A percentile compares a stretch with the other conserved stretches of the same genome.
These are phyloP conservation scores for Papilio gigon DNA, from an alignment of 2,888 invertebrate species.

Conservation along the genomic window DNA sequence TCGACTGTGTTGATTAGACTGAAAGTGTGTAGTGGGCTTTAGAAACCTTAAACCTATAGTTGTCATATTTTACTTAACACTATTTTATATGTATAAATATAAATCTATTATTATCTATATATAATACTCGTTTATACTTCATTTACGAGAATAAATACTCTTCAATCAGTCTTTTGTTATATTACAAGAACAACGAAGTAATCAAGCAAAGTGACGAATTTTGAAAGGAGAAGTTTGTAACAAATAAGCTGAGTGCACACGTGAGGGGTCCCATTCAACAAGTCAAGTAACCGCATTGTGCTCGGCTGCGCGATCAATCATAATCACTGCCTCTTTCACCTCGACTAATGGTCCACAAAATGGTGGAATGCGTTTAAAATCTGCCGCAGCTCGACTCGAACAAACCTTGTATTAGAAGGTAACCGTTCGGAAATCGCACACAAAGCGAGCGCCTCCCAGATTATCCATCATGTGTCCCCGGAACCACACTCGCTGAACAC, in stretches of 20 bases:
- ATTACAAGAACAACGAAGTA: conserved; percentile 43
- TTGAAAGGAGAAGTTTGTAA: conserved; percentile 53
- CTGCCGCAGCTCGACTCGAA: conserved; percentile 66
- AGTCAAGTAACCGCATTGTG: conserved; percentile 73
- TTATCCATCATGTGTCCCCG: conserved; percentile 77
- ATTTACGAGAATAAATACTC: conserved; percentile 2
- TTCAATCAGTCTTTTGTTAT: conserved; percentile 19
- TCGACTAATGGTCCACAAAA: conserved; percentile 81
- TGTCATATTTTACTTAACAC: too few relatives aligned
- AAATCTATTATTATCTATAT: too few relatives aligned
- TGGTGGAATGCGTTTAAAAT: conserved; percentile 79
- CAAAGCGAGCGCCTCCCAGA: conserved; percentile 64
- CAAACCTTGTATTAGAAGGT: conserved; percentile 68
- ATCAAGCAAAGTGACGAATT: conserved; percentile 53
- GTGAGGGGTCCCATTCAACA: conserved; percentile 75
- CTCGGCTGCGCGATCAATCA: conserved; percentile 74
- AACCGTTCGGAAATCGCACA: conserved; percentile 77
- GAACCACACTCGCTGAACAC: conserved; percentile 37
- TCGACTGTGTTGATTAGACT: too few relatives aligned
- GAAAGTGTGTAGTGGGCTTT: too few relatives aligned
- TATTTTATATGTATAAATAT: too few relatives aligned
- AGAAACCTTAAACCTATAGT: too few relatives aligned
- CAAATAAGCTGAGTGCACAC: conserved; percentile 70
- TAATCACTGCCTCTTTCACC: conserved; percentile 80
- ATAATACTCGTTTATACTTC: too few relatives aligned